These are phyloP conservation scores for Quiscalus mexicanus DNA, from an alignment of 2,113 vertebrate species.

Conservation along the genomic window DNA sequence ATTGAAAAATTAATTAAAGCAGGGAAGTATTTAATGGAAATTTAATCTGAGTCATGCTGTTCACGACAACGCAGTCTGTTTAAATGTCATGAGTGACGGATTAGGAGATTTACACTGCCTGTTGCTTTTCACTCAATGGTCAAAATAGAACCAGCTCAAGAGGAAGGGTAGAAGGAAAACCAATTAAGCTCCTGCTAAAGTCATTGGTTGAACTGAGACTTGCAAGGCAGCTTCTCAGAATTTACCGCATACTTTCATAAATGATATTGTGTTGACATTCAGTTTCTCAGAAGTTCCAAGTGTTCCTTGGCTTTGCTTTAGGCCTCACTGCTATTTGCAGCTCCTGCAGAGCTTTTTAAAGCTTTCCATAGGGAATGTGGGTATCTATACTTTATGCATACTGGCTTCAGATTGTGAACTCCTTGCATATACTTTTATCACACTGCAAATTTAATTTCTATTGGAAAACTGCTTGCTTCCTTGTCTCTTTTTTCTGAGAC, in stretches of 20 bases:
- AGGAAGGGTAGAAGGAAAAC: conserved; percentile 35
- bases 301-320: conserved; percentile 50
- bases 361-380: neutral
- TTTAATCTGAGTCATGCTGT: neutral
- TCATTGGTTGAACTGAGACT: conserved; percentile 5
- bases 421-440: neutral
- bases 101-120: neutral
- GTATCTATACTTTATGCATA: neutral
- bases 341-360: neutral
- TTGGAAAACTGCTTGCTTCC: neutral
- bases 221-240: conserved; percentile 8
- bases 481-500: neutral
- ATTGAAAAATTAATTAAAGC: neutral
- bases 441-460: neutral
- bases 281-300: conserved; percentile 45
- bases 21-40: neutral
- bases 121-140: neutral
- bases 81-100: neutral
- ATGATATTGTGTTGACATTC: conserved; percentile 37
- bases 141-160: neutral
- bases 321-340: neutral
- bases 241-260: conserved; percentile 35
- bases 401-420: neutral
- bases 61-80: neutral
- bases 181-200: conserved; percentile 55